phyloP scores from a whole-genome alignment of 1,140 invertebrate genomes.

The Helicorthomorpha holstii region DNA sequence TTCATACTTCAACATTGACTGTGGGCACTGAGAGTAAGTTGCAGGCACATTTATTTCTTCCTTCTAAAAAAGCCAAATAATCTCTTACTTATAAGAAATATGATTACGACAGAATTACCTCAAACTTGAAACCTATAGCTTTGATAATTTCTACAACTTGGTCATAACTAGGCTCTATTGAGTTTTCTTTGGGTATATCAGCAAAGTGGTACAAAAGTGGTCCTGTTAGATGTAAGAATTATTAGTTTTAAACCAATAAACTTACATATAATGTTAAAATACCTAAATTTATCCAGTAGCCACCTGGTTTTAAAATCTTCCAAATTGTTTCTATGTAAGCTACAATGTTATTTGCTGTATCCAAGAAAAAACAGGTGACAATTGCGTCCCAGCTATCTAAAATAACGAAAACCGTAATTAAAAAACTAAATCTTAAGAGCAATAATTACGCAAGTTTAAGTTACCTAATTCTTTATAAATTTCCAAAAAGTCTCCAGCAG shows the following conservation, averaged over 20 bases:
- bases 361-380: constrained; percentile 94
- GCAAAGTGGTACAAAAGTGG: constrained; percentile 90
- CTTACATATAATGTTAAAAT: constrained; percentile 1
- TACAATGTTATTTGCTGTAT: constrained; percentile 91
- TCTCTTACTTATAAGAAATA: background rate
- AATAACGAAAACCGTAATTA: constrained; percentile 3
- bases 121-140: constrained; percentile 68
- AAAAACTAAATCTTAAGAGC: background rate
- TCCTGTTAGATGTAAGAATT: constrained; percentile 29
- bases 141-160: constrained; percentile 62
- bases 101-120: constrained; percentile 35
- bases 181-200: constrained; percentile 70
- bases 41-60: constrained; percentile 57
- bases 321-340: constrained; percentile 89
- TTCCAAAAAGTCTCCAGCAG: constrained; percentile 83
- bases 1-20: constrained; percentile 81
- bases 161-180: constrained; percentile 87
- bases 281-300: constrained; percentile 36
- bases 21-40: constrained; percentile 77
- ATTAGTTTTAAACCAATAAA: background rate
- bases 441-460: background rate
- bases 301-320: constrained; percentile 66
- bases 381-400: constrained; percentile 73
- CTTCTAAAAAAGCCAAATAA: constrained; percentile 38
- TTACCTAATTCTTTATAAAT: constrained; percentile 46